A percentile compares a stretch with the other conserved stretches of the same genome.
Conservation (phyloP, 2,888 invertebrate species). For the Sminthurides aquaticus region DNA sequence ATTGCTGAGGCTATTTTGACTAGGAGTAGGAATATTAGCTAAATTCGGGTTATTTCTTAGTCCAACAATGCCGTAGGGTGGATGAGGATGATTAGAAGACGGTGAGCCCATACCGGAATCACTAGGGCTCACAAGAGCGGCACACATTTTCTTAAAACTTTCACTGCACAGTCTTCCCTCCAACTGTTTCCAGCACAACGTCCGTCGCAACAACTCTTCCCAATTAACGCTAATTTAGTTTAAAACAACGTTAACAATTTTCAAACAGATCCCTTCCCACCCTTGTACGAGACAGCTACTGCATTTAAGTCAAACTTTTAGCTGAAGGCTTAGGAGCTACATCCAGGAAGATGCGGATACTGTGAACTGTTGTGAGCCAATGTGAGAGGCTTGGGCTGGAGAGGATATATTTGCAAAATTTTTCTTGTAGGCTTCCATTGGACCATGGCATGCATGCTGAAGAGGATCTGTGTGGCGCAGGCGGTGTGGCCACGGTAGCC, state of each 20-base stretch:
- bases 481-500: not conserved
- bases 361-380: too few species aligned
- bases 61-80: conserved; percentile 10
- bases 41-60: conserved; percentile 10
- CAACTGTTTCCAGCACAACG: conserved; percentile 1
- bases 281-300: too few species aligned
- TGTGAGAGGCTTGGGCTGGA: not conserved
- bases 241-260: not conserved
- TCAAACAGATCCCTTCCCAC: too few species aligned
- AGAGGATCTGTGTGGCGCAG: not conserved
- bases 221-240: not conserved
- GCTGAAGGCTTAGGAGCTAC: too few species aligned
- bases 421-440: not conserved
- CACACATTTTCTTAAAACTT: conserved; percentile 32
- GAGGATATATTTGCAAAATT: not conserved
- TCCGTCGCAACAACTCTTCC: not conserved
- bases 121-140: conserved; percentile 32
- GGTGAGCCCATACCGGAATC: conserved; percentile 31
- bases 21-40: conserved; percentile 16
- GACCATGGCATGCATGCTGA: not conserved
- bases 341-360: too few species aligned
- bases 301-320: too few species aligned
- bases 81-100: conserved; percentile 15
- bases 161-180: not conserved
- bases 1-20: conserved; percentile 8